Conservation (phyloP, 2,797 vertebrate species). For the Mycteria americana region DNA sequence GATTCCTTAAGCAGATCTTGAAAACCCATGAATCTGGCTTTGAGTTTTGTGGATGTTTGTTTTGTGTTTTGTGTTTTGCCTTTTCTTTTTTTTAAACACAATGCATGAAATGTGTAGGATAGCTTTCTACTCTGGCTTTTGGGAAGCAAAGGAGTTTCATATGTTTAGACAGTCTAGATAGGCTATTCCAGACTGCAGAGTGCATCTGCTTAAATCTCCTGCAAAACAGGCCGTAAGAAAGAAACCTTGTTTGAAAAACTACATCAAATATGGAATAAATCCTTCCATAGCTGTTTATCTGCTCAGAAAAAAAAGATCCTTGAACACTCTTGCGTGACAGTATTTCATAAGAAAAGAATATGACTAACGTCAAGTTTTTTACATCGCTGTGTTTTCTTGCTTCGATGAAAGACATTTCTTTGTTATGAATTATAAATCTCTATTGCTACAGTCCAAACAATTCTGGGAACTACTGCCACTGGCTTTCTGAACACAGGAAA, state of each 20-base stretch:
- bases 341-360: neutral
- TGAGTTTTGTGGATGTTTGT: neutral
- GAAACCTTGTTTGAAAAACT: neutral
- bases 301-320: neutral
- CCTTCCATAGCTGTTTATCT: neutral
- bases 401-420: neutral
- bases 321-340: neutral
- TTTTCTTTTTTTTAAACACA: neutral
- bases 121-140: neutral
- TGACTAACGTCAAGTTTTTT: neutral
- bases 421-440: constrained; percentile 36
- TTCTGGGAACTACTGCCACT: constrained; percentile 35
- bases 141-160: neutral
- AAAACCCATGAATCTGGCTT: neutral
- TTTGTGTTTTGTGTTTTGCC: neutral
- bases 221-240: neutral
- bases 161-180: neutral
- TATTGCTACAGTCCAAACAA: neutral
- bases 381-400: neutral
- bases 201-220: neutral
- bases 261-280: neutral
- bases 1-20: constrained; percentile 34
- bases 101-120: neutral
- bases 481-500: neutral
- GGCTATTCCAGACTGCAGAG: neutral